Percentiles rank a stretch among this genome's conserved stretches.
phyloP scores from a whole-genome alignment of 2,888 invertebrate species.

The Xestia ashworthii region DNA sequence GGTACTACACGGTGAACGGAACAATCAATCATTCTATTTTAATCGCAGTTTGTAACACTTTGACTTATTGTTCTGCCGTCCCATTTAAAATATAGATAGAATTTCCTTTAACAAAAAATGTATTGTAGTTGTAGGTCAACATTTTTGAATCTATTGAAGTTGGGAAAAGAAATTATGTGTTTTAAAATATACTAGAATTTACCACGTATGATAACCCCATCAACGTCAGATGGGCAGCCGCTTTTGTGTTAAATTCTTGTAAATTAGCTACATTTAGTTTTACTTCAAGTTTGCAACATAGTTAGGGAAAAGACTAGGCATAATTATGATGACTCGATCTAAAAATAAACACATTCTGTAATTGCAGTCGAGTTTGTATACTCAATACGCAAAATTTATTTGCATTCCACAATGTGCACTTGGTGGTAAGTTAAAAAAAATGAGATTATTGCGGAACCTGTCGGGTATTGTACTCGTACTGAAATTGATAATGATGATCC shows the following conservation, averaged over 20 bases:
- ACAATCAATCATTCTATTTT: constrained; percentile 66
- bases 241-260: neutral
- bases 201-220: too few species aligned
- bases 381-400: too few species aligned
- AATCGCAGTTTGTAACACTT: constrained; percentile 32
- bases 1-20: constrained; percentile 32
- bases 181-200: neutral
- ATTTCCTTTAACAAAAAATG: constrained; percentile 26
- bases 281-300: neutral
- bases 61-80: constrained; percentile 40
- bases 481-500: neutral
- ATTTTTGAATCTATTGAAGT: neutral
- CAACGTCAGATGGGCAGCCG: neutral
- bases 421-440: too few species aligned
- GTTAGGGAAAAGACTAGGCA: neutral
- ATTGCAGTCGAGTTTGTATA: neutral
- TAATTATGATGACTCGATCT: neutral
- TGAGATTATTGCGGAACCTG: too few species aligned
- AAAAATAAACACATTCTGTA: constrained; percentile 1
- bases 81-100: constrained; percentile 23
- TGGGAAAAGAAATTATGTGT: neutral
- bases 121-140: constrained; percentile 14
- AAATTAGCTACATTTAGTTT: neutral
- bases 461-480: too few species aligned
- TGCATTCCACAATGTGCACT: too few species aligned